phyloP scores from a whole-genome alignment of 2,888 invertebrate species.

The Hymenopus coronatus region DNA sequence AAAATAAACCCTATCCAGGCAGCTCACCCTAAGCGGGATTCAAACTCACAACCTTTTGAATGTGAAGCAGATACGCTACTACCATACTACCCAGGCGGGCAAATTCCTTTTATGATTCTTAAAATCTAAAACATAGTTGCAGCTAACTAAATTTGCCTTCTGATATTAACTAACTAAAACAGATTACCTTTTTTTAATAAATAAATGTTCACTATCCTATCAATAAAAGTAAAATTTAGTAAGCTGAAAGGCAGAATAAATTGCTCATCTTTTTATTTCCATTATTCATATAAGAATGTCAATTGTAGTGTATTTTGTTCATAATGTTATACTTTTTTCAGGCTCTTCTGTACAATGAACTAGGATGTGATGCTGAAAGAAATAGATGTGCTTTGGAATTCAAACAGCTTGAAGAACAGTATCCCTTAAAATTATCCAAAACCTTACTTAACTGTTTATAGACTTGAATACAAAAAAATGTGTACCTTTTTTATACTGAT shows the following conservation, averaged over 20 bases:
- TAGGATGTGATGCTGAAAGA: slow-evolving; percentile 67
- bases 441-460: slow-evolving; percentile 24
- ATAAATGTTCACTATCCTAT: too few relatives aligned
- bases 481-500: background rate
- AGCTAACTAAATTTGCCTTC: too few relatives aligned
- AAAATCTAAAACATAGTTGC: too few relatives aligned
- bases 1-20: too few relatives aligned
- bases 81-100: too few relatives aligned
- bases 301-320: background rate
- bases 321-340: slow-evolving; percentile 45
- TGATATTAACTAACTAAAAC: too few relatives aligned
- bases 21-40: too few relatives aligned
- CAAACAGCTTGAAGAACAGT: slow-evolving; percentile 71
- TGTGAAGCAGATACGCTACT: too few relatives aligned
- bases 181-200: too few relatives aligned
- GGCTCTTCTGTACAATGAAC: slow-evolving; percentile 71
- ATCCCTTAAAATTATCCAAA: slow-evolving; percentile 52
- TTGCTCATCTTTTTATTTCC: too few relatives aligned
- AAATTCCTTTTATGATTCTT: too few relatives aligned
- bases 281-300: background rate
- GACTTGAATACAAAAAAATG: background rate
- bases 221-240: background rate
- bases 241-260: background rate
- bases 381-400: slow-evolving; percentile 82
- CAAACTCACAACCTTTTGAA: too few relatives aligned